phyloP scores from a whole-genome alignment of 2,113 vertebrate species.

The Bombycilla garrulus region DNA sequence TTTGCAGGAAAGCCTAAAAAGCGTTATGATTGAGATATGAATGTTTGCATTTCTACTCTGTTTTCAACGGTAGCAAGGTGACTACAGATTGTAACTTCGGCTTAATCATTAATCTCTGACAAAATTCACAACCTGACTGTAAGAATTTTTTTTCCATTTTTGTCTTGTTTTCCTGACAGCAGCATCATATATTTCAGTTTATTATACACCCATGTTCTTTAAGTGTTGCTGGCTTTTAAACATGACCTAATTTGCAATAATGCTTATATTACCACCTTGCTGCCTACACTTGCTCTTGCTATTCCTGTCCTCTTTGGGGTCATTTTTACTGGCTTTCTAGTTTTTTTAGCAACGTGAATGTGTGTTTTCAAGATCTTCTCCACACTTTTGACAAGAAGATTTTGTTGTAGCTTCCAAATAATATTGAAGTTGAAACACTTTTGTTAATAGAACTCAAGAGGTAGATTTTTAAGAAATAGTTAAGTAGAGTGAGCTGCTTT shows the following conservation, averaged over 20 bases:
- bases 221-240: background rate
- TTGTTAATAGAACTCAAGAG: background rate
- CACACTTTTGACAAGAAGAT: background rate
- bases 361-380: background rate
- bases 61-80: background rate
- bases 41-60: background rate
- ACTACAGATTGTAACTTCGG: background rate
- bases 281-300: background rate
- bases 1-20: background rate
- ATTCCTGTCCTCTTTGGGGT: background rate
- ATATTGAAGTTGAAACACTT: background rate
- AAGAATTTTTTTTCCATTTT: accelerated
- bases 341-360: background rate
- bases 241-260: background rate
- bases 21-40: background rate
- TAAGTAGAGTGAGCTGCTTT: background rate
- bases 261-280: background rate
- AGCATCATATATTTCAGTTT: background rate
- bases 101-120: background rate
- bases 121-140: background rate
- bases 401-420: background rate
- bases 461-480: background rate
- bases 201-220: background rate
- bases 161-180: background rate
- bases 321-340: background rate